These are phyloP conservation scores for Grus americana DNA, from an alignment of 2,113 vertebrate genomes.

Conservation along the genomic window DNA sequence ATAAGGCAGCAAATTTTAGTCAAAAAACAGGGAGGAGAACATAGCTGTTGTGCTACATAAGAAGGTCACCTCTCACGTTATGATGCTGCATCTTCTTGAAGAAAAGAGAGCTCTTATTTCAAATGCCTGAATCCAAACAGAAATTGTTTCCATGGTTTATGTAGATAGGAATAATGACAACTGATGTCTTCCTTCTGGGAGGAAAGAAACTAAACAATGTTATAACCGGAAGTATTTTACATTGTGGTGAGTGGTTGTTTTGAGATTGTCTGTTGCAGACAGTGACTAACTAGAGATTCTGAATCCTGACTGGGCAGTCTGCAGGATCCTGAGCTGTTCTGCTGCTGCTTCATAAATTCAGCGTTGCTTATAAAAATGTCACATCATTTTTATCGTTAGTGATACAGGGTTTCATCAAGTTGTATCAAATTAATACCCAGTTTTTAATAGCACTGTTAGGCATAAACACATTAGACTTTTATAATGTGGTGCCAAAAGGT, in stretches of 20 bases:
- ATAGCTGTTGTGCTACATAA: neutral
- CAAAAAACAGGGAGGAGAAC: neutral
- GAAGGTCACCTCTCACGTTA: neutral
- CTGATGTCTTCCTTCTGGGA: neutral
- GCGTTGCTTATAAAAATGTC: neutral
- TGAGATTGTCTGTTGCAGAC: neutral
- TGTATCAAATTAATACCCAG: neutral
- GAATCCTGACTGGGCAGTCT: neutral
- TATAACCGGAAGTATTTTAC: neutral
- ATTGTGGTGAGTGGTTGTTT: neutral
- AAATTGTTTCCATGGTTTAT: neutral
- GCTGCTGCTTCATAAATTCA: neutral
- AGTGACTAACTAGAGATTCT: neutral
- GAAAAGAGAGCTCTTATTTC: neutral
- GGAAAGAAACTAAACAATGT: neutral
- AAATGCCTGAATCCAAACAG: neutral
- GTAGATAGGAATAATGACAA: neutral
- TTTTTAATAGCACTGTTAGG: neutral
- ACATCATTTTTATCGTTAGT: neutral
- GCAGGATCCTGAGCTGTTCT: neutral
- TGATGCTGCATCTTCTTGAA: neutral
- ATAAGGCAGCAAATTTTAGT: neutral
- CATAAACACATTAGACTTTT: neutral
- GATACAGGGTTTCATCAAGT: neutral
- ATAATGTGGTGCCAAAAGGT: rapidly evolving